Evolutionary conservation across 2,113 vertebrate species (phyloP).

Genomic region (Equus przewalskii): DNA sequence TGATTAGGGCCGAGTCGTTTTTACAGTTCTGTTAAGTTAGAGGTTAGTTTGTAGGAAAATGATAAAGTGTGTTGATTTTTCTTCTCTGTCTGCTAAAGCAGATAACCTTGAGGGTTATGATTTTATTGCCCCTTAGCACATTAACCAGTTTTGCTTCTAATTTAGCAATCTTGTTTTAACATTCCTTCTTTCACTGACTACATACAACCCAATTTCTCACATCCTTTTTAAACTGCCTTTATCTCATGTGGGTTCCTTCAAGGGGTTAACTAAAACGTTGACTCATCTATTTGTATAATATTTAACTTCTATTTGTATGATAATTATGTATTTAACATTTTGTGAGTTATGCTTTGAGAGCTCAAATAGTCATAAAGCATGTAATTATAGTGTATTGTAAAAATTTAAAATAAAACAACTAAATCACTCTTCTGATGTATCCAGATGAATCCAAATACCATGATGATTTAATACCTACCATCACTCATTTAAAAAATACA

Average conservation of each 20-base stretch:
- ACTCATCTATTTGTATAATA: background rate
- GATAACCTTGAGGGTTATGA: background rate
- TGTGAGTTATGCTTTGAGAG: background rate
- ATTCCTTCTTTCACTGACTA: background rate
- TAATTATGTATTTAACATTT: slow-evolving; percentile 51
- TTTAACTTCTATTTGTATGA: background rate
- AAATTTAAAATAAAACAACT: slow-evolving; percentile 2
- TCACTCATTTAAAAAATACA: slow-evolving; percentile 42
- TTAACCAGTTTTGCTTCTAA: background rate
- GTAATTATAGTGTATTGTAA: background rate
- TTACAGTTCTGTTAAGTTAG: background rate
- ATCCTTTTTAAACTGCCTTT: background rate
- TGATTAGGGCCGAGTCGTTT: background rate
- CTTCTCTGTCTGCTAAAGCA: background rate
- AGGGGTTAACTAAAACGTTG: background rate
- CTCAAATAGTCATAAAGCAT: background rate
- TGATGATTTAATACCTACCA: background rate
- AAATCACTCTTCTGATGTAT: slow-evolving; percentile 12
- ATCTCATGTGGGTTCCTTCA: background rate
- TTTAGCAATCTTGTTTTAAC: background rate
- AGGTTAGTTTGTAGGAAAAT: background rate
- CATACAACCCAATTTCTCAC: background rate
- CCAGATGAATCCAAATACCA: background rate
- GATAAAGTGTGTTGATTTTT: background rate
- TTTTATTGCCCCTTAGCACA: background rate